Evolutionary conservation across 2,113 vertebrate genomes (phyloP).

Genomic region (Natator depressus): DNA sequence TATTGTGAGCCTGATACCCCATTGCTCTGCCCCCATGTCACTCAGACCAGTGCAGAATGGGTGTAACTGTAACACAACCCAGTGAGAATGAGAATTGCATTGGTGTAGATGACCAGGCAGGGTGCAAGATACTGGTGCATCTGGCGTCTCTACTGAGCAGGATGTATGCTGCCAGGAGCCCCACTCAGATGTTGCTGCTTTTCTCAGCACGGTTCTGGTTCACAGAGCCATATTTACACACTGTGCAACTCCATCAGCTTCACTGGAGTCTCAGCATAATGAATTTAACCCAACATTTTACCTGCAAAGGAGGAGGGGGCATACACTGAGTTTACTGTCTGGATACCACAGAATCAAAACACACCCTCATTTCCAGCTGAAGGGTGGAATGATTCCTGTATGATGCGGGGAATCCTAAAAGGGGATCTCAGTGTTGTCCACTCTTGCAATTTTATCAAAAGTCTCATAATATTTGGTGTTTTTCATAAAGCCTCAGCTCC

Average conservation of each 20-base stretch:
- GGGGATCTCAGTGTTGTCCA: background rate
- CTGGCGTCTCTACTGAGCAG: background rate
- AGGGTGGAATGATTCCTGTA: background rate
- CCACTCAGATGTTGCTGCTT: background rate
- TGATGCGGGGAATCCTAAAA: background rate
- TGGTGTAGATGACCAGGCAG: background rate
- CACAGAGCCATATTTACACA: background rate
- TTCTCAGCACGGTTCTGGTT: background rate
- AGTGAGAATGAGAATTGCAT: background rate
- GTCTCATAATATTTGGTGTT: background rate
- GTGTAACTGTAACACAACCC: background rate
- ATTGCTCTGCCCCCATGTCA: background rate
- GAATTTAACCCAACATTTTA: background rate
- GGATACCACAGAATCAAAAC: background rate
- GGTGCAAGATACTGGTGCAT: background rate
- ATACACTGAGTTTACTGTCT: background rate
- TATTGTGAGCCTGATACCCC: background rate
- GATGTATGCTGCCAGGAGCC: background rate
- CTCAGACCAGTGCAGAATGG: background rate
- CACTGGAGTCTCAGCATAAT: background rate
- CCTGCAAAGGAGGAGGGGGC: background rate
- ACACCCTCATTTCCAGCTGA: background rate
- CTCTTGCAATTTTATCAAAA: background rate
- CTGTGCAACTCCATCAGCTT: background rate
- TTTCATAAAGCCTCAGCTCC: background rate